Evolutionary conservation across 2,797 vertebrate genomes (phyloP).

Genomic region (Toxotes lorentzi): DNA sequence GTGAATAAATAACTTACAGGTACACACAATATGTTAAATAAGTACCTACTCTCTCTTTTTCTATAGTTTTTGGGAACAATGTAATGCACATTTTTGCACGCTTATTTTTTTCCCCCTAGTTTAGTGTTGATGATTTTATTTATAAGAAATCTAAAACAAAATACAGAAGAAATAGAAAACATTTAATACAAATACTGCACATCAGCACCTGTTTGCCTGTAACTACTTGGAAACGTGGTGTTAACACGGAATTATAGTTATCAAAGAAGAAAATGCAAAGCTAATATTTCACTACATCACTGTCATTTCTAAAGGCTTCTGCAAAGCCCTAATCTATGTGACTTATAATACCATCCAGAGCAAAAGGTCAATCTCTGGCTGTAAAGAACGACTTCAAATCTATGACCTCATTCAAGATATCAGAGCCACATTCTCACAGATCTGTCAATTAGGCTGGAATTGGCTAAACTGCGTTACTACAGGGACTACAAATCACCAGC

Average conservation of each 20-base stretch:
- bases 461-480: slow-evolving; percentile 7
- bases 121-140: neutral
- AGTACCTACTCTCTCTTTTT: no score
- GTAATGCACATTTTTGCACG: no score
- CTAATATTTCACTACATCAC: neutral
- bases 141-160: neutral
- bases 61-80: no score
- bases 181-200: neutral
- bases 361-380: slow-evolving; percentile 29
- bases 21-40: no score
- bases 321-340: neutral
- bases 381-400: neutral
- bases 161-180: neutral
- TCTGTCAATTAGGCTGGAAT: slow-evolving; percentile 12
- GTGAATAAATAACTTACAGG: no score
- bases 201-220: neutral
- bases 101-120: neutral
- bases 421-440: slow-evolving; percentile 14
- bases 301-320: neutral
- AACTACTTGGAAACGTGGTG: neutral
- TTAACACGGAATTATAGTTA: neutral
- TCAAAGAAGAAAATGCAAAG: neutral
- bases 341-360: slow-evolving; percentile 14
- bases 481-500: slow-evolving; percentile 41
- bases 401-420: slow-evolving; percentile 3